Evolutionary conservation across 1,140 invertebrate genomes (phyloP).

Genomic region (Drosophila tani): DNA sequence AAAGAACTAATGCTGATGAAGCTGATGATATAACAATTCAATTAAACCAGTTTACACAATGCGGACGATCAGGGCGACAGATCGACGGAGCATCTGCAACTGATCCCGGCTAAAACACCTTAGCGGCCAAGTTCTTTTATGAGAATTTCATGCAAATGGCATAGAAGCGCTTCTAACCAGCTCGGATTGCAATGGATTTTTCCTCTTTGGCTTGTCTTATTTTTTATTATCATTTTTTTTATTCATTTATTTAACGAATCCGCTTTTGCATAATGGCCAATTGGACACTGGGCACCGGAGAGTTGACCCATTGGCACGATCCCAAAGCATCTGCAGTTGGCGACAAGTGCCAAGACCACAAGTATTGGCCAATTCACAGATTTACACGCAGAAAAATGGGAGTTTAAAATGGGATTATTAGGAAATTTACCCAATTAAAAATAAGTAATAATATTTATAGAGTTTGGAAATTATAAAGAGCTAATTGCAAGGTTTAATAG

Average conservation of each 20-base stretch:
- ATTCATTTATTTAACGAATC: conserved; percentile 45
- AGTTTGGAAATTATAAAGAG: not conserved
- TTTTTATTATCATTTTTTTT: conserved; percentile 17
- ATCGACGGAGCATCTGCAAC: conserved; percentile 51
- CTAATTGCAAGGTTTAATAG: too few species aligned
- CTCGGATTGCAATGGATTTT: conserved; percentile 27
- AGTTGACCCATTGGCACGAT: conserved; percentile 29
- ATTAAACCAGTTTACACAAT: conserved; percentile 73
- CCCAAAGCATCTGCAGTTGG: conserved; percentile 32
- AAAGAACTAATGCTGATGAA: conserved; percentile 33
- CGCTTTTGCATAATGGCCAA: conserved; percentile 61
- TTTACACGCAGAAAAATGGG: not conserved
- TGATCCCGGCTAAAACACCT: conserved; percentile 48
- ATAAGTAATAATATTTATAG: not conserved
- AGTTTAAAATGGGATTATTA: too few species aligned
- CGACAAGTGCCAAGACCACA: conserved; percentile 50
- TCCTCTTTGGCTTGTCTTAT: not conserved
- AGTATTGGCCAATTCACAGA: conserved; percentile 57
- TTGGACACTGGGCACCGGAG: conserved; percentile 16
- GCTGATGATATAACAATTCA: conserved; percentile 72
- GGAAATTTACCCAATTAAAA: too few species aligned
- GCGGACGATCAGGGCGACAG: conserved; percentile 14
- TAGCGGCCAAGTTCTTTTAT: conserved; percentile 77
- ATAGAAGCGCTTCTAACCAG: conserved; percentile 12
- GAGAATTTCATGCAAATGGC: conserved; percentile 73